phyloP scores from a whole-genome alignment of 23 tunicate genomes.

The Clavelina lepadiformis region DNA sequence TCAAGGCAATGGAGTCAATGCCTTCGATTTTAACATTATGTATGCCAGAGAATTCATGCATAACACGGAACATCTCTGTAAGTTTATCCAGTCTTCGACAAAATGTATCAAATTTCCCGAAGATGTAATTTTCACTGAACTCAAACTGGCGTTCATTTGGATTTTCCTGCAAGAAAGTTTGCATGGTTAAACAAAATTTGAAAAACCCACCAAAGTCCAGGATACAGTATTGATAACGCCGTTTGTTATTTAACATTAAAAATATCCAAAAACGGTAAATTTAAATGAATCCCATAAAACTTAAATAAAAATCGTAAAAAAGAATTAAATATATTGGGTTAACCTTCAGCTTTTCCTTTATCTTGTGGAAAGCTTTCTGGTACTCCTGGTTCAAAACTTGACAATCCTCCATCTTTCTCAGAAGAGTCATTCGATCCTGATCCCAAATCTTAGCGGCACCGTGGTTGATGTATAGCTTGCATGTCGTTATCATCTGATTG shows the following conservation, averaged over 20 bases:
- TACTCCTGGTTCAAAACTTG: constrained; percentile 53
- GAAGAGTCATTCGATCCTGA: constrained; percentile 38
- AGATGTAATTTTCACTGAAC: constrained; percentile 87
- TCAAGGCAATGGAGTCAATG: constrained; percentile 65
- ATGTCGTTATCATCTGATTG: constrained; percentile 88
- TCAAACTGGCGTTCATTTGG: constrained; percentile 77
- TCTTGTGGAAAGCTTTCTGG: constrained; percentile 61
- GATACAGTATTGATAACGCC: too few species aligned
- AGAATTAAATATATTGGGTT: too few species aligned
- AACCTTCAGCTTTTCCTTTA: constrained; percentile 63
- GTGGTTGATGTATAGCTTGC: constrained; percentile 72
- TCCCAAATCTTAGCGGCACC: constrained; percentile 81
- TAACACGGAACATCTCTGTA: constrained; percentile 56
- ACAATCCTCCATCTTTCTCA: constrained; percentile 61
- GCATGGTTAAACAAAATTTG: not conserved
- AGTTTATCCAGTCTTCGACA: constrained; percentile 66
- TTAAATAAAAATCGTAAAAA: too few species aligned
- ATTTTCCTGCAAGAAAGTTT: constrained; percentile 32
- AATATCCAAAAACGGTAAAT: too few species aligned
- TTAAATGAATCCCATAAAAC: too few species aligned
- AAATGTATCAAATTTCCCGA: constrained; percentile 85
- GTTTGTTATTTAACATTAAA: too few species aligned
- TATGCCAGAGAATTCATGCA: constrained; percentile 60
- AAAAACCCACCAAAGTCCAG: too few species aligned
- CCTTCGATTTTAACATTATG: constrained; percentile 66